Conservation (phyloP, 2,888 invertebrate species). For the Candidula unifasciata region DNA sequence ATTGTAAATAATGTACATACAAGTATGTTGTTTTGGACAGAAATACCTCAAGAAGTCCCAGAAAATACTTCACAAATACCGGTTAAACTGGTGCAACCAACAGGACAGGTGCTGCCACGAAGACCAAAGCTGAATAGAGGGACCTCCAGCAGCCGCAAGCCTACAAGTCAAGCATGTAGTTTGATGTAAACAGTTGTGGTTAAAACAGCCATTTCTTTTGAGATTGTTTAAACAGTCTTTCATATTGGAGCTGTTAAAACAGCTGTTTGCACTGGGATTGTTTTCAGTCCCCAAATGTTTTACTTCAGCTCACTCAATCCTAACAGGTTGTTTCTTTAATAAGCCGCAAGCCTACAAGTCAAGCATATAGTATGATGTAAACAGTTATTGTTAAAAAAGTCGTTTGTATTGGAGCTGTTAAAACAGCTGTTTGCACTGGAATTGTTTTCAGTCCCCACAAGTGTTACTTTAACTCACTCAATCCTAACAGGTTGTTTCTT, state of each 20-base stretch:
- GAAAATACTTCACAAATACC: background rate
- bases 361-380: slow-evolving; percentile 47
- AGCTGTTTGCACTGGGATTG: no score
- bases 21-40: background rate
- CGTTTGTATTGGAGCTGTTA: background rate
- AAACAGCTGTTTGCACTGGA: no score
- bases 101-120: slow-evolving; percentile 16
- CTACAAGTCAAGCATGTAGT: slow-evolving; percentile 46
- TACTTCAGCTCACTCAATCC: no score
- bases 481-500: no score
- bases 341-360: slow-evolving; percentile 44
- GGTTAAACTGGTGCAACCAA: slow-evolving; percentile 6
- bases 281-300: no score
- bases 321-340: no score
- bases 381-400: background rate
- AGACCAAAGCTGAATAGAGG: background rate
- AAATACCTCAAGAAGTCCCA: background rate
- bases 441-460: no score
- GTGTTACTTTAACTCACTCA: no score
- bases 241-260: background rate
- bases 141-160: slow-evolving; percentile 19
- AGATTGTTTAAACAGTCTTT: background rate
- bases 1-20: background rate
- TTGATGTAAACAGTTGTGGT: slow-evolving; percentile 35
- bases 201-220: background rate